phyloP scores from a whole-genome alignment of 1,140 invertebrate species.

The Wiebesia pumilae region DNA sequence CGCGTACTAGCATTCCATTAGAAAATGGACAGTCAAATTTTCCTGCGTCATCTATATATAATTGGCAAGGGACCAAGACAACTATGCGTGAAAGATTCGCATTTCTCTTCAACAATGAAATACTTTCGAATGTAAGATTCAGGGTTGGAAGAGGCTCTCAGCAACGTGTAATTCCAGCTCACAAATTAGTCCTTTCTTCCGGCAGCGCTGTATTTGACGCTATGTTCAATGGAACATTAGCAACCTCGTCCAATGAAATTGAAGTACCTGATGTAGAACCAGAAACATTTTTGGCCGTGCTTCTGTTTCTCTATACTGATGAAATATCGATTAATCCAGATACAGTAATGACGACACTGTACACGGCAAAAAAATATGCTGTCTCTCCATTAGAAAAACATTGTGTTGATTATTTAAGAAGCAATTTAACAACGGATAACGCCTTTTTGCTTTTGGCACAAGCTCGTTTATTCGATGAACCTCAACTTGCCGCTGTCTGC shows the following conservation, averaged over 20 bases:
- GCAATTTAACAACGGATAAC: constrained; percentile 87
- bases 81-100: constrained; percentile 86
- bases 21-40: constrained; percentile 59
- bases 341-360: constrained; percentile 90
- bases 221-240: constrained; percentile 88
- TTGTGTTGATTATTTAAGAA: constrained; percentile 90
- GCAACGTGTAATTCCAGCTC: constrained; percentile 85
- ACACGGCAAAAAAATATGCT: constrained; percentile 92
- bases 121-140: constrained; percentile 87
- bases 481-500: constrained; percentile 85
- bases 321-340: constrained; percentile 91
- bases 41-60: constrained; percentile 71
- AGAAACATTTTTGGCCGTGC: constrained; percentile 82
- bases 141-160: constrained; percentile 83
- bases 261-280: constrained; percentile 91
- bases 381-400: constrained; percentile 88
- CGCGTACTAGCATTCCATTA: constrained; percentile 57
- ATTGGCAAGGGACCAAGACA: constrained; percentile 83
- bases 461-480: constrained; percentile 89
- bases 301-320: constrained; percentile 88
- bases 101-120: constrained; percentile 88
- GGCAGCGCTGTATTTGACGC: constrained; percentile 91
- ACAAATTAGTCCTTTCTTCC: constrained; percentile 89
- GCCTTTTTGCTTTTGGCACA: constrained; percentile 89
- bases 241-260: constrained; percentile 82